Evolutionary conservation across 2,113 vertebrate species (phyloP), one percentile per base, ranked within the genome.

Genomic region (Cygnus buccinator): DNA sequence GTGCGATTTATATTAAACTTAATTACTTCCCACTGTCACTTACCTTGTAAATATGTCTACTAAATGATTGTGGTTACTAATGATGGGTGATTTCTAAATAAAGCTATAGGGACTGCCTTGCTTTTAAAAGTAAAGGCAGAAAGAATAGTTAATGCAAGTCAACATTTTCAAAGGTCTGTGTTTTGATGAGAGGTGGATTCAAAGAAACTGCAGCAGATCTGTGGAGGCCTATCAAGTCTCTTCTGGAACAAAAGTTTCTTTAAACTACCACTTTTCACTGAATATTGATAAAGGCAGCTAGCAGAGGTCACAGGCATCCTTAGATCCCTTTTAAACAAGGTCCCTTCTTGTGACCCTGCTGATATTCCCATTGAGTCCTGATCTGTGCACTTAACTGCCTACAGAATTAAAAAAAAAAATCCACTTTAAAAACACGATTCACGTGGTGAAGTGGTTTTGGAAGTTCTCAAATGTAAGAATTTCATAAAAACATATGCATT

Each of bases 21-120:
- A 94, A 96, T 93, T 96, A 96, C 95, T 95, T 94, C 93, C 87
- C 93, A 94, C 86, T 92, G 91, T 93, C 91, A 94, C 87, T 94
- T 94, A 96, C 89, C 87, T 94, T 92, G 84, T 93, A 96, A 93
- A 93, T 84, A 93, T 66, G 81, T 70, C 87, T 95, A 50, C 77
- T 91, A 84, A 94, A 79, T 89, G n/a, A 94, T 0, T 65, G 25
- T 89, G 50, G 92, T 94, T 91, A 92, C 81, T 91, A 83, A 92
- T 35, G 77, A 93, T 39, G 89, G 91, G n/a, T 66, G 46, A 94
- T 77, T 89, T 87, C 92, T 94, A 96, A 96, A 94, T 87, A 94
- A 94, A 96, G 63, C 71, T 87, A 52, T 82, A 93, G 13, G 48
- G 43, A 54, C 54, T 96, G 90, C 44, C 80, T 84, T 65, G 19